These are phyloP conservation scores for Steinernema feltiae DNA, from an alignment of 1,140 invertebrate genomes.

Conservation along the genomic window DNA sequence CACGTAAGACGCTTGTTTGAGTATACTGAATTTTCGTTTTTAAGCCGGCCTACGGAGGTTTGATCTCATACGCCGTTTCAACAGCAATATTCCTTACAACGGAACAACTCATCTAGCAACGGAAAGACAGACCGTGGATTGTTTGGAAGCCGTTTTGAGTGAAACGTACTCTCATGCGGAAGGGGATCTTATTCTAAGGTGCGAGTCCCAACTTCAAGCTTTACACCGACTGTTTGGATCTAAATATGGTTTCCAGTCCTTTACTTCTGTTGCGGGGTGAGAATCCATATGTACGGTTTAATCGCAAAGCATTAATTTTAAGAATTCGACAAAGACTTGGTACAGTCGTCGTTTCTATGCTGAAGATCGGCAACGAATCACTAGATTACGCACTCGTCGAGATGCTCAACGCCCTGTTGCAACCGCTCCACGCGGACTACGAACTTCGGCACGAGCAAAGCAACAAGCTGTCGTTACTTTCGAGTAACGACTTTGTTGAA, in stretches of 20 bases:
- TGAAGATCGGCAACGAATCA: slow-evolving; percentile 78
- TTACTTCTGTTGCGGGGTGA: slow-evolving; percentile 80
- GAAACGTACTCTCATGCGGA: slow-evolving; percentile 48
- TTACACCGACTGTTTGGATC: slow-evolving; percentile 84
- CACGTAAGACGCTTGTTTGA: too few species aligned
- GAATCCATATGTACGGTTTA: slow-evolving; percentile 23
- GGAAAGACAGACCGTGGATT: slow-evolving; percentile 83
- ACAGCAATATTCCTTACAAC: slow-evolving; percentile 93
- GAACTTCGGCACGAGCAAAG: slow-evolving; percentile 87
- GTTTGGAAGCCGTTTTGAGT: slow-evolving; percentile 71
- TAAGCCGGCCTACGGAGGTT: slow-evolving; percentile 68
- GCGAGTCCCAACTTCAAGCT: slow-evolving; percentile 85
- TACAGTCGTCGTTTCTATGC: slow-evolving; percentile 77
- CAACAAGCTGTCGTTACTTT: slow-evolving; percentile 90
- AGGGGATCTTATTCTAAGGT: slow-evolving; percentile 64
- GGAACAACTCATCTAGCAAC: slow-evolving; percentile 92
- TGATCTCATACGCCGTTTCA: slow-evolving; percentile 77
- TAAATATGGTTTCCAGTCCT: slow-evolving; percentile 92
- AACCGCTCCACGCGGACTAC: slow-evolving; percentile 96
- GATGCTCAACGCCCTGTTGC: slow-evolving; percentile 93
- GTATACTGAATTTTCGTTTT: too few species aligned
- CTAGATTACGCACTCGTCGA: slow-evolving; percentile 92
- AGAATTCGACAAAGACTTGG: slow-evolving; percentile 88
- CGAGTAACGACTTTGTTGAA: slow-evolving; percentile 84
- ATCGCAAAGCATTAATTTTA: slow-evolving; percentile 25